Conservation (phyloP, 2,113 vertebrate genomes). For the Zootoca vivipara region DNA sequence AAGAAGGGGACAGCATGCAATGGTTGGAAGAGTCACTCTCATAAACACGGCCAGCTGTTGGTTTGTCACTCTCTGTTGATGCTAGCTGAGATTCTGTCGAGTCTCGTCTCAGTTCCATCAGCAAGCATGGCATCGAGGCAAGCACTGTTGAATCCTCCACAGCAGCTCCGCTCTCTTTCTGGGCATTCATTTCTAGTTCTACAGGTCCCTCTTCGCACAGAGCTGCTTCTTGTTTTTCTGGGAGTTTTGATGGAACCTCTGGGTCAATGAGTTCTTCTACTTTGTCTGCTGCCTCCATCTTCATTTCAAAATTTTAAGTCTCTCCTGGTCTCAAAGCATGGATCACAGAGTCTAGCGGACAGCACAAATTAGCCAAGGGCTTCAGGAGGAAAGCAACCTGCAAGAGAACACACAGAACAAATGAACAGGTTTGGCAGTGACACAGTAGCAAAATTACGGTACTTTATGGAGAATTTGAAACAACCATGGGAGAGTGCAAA, state of each 20-base stretch:
- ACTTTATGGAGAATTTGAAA: background rate
- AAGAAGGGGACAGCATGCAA: conserved; percentile 96
- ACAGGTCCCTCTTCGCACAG: conserved; percentile 79
- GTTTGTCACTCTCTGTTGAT: conserved; percentile 86
- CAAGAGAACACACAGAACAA: conserved; percentile 62
- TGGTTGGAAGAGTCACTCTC: conserved; percentile 97
- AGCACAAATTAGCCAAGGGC: conserved; percentile 41
- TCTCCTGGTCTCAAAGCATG: conserved; percentile 76
- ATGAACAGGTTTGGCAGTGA: conserved; percentile 47
- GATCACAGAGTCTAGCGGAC: conserved; percentile 66
- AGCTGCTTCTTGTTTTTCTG: conserved; percentile 76
- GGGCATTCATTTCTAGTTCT: conserved; percentile 79
- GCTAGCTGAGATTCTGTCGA: conserved; percentile 89
- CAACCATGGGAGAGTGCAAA: background rate
- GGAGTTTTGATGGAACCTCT: conserved; percentile 82
- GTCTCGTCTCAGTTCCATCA: conserved; percentile 94
- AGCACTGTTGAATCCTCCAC: conserved; percentile 83
- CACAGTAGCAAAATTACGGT: background rate
- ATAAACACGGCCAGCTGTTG: conserved; percentile 75
- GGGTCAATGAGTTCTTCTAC: conserved; percentile 86
- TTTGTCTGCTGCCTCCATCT: conserved; percentile 95
- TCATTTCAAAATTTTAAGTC: conserved; percentile 85
- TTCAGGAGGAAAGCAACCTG: conserved; percentile 69
- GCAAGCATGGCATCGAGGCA: conserved; percentile 92
- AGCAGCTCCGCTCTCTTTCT: conserved; percentile 78